Evolutionary conservation across 1,140 invertebrate species (phyloP), one percentile per base, ranked within the genome.

Genomic region (Papilio machaon): DNA sequence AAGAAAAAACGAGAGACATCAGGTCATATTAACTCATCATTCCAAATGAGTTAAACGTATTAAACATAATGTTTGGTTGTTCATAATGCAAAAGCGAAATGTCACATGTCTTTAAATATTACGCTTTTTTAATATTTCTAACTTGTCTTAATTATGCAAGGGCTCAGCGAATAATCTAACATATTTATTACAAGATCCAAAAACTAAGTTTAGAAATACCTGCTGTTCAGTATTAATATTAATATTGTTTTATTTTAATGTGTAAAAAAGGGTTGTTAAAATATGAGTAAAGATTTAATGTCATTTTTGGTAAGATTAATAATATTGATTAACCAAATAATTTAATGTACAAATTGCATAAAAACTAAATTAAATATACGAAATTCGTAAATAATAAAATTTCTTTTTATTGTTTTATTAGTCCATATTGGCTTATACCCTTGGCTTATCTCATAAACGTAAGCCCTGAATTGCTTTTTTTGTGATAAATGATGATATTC

Each of bases 11-110:
- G 38, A 35, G 23, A 82, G 13, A 43, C 54, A 74, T 19, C 52
- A 35, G 85, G 83, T 43, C 82, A 87, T 73, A 79, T 83, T 15
- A 90, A 91, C 81, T 79, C 80, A 3, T 85, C 86, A 35, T 91
- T 89, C 82, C 85, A 90, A 84, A 80, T 90, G 74, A 84, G 82
- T 77, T 86, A 74, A 82, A 13, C 2, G 46, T 13, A 60, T 58
- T 60, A 60, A 30, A 78, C 17, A 54, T 35, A 49, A 49, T 49
- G 35, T 30, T 17, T 10, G 54, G n/a, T 52, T 35, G 11, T 52
- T 35, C 8, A 15, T 13, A 13, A 11, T 67, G 77, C 77, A 38
- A 64, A 23, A 64, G 77, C 77, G 77, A 79, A 79, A 35, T 35
- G 60, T 64, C 23, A 2, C 19, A 38, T 70, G 60, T 64, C 2